A percentile compares a stretch with the other conserved stretches of the same genome.
phyloP scores from a whole-genome alignment of 37 sponge, comb jelly and placozoan genomes.

The Geodia barretti region DNA sequence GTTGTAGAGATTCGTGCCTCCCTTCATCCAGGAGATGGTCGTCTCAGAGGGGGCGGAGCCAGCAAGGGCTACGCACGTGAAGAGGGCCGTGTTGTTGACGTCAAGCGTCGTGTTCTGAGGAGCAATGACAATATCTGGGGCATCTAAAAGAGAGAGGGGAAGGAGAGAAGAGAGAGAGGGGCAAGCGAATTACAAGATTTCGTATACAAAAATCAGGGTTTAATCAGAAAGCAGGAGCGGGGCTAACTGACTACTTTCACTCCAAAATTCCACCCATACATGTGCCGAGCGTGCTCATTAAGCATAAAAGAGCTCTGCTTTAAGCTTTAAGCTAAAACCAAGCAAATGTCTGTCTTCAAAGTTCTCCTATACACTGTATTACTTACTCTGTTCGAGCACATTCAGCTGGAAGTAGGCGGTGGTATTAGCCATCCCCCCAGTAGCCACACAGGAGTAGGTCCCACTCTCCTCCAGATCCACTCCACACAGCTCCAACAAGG shows the following conservation, averaged over 20 bases:
- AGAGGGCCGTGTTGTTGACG: background rate
- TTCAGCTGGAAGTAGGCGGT: background rate
- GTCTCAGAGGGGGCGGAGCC: background rate
- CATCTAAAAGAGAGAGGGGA: background rate
- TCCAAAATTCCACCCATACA: no score
- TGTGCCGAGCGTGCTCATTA: no score
- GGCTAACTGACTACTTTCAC: no score
- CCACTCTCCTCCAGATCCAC: constrained; percentile 11
- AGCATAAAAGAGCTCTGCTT: no score
- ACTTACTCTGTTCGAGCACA: background rate
- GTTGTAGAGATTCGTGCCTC: background rate
- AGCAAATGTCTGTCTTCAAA: no score
- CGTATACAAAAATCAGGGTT: no score
- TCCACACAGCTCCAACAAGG: constrained; percentile 34
- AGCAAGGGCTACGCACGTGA: background rate
- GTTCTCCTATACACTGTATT: no score
- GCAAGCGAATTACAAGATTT: background rate
- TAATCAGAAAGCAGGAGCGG: no score
- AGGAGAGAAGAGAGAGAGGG: background rate
- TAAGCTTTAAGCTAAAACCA: no score
- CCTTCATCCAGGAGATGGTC: background rate
- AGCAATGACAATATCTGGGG: background rate
- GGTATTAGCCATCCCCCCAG: background rate
- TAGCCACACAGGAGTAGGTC: background rate
- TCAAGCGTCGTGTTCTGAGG: background rate